Evolutionary conservation across 2,797 vertebrate species (phyloP).

Genomic region (Siniperca undulata): DNA sequence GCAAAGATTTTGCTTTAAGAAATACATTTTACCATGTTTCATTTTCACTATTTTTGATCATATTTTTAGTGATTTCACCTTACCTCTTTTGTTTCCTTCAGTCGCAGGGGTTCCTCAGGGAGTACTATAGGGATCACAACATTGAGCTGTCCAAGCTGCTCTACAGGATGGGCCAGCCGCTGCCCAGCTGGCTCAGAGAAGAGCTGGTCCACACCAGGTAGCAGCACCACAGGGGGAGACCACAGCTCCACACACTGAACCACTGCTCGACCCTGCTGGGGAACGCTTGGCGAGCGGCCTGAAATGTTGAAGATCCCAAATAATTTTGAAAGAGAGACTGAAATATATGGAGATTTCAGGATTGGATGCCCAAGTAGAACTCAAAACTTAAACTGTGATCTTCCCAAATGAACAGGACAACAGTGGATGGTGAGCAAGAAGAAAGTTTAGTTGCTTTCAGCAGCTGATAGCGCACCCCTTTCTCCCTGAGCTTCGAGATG

Average conservation of each 20-base stretch:
- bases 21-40: neutral
- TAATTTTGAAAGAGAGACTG: conserved; percentile 37
- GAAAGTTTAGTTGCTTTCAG: conserved; percentile 21
- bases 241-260: conserved; percentile 60
- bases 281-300: conserved; percentile 38
- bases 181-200: conserved; percentile 97
- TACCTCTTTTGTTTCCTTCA: conserved; percentile 65
- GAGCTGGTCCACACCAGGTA: conserved; percentile 99
- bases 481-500: conserved; percentile 18
- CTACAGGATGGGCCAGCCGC: conserved; percentile 96
- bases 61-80: neutral
- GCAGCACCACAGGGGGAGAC: conserved; percentile 76
- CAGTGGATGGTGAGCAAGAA: conserved; percentile 15
- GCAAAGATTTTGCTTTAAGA: neutral
- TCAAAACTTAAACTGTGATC: conserved; percentile 57
- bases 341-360: conserved; percentile 33
- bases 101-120: conserved; percentile 94
- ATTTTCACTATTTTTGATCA: neutral
- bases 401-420: conserved; percentile 44
- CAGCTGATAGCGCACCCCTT: conserved; percentile 23
- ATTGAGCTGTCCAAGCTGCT: conserved; percentile 98
- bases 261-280: conserved; percentile 49
- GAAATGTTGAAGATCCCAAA: conserved; percentile 45
- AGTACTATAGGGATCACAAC: conserved; percentile 98
- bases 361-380: conserved; percentile 31